Conservation (phyloP, 2,797 vertebrate species). For the Oceanodroma leucorhoa region DNA sequence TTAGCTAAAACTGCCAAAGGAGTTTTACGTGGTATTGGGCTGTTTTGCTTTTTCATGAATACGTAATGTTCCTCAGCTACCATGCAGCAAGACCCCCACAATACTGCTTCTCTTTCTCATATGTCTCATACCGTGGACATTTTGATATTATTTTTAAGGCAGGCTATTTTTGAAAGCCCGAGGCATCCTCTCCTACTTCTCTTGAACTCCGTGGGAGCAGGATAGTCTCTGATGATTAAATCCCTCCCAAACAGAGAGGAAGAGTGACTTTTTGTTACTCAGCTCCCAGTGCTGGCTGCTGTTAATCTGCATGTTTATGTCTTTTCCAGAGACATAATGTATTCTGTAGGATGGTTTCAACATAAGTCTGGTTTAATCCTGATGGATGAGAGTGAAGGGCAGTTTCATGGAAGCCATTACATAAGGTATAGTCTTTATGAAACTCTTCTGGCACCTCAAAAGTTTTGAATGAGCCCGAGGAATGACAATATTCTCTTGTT, state of each 20-base stretch:
- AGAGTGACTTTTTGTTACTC: neutral
- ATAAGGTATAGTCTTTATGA: neutral
- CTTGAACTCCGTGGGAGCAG: neutral
- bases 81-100: neutral
- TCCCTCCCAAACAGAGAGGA: neutral
- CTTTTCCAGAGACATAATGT: neutral
- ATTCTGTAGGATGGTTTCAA: neutral
- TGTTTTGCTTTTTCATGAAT: neutral
- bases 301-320: neutral
- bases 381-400: neutral
- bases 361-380: neutral
- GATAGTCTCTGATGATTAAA: neutral
- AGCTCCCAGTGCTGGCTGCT: neutral
- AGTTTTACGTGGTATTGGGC: rapidly evolving
- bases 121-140: neutral
- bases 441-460: neutral
- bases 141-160: neutral
- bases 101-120: neutral
- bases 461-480: neutral
- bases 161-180: neutral
- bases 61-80: neutral
- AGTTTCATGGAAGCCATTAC: neutral
- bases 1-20: neutral
- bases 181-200: neutral
- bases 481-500: neutral